Conservation (phyloP, 1,140 invertebrate species). For the Anastrepha obliqua region DNA sequence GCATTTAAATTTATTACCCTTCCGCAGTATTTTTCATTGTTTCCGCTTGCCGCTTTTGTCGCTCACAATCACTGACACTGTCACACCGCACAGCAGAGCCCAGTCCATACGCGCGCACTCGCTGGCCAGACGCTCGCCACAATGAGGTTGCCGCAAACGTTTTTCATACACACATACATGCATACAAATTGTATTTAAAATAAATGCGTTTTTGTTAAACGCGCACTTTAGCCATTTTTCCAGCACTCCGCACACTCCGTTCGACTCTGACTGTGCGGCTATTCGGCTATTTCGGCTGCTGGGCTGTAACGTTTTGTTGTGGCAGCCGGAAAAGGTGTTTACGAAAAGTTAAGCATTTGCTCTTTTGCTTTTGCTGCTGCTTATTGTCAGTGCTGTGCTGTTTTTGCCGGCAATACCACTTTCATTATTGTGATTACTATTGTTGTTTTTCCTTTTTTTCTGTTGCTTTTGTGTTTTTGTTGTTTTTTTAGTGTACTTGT, state of each 20-base stretch:
- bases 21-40: constrained; percentile 27
- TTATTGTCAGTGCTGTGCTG: background rate
- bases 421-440: constrained; percentile 43
- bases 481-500: background rate
- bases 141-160: background rate
- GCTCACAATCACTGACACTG: constrained; percentile 1
- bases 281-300: background rate
- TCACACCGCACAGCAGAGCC: background rate
- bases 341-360: constrained; percentile 29
- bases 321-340: constrained; percentile 51
- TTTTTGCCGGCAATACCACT: background rate
- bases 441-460: background rate
- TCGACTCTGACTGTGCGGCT: background rate
- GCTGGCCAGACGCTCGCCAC: background rate
- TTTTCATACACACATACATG: background rate
- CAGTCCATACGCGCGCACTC: background rate
- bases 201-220: background rate
- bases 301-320: background rate
- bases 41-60: constrained; percentile 7
- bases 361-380: background rate
- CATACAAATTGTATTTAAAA: background rate
- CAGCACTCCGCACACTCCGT: background rate
- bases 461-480: no score
- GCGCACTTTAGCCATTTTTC: background rate
- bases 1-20: constrained; percentile 48